These are phyloP conservation scores for Eremobia ochroleuca DNA, from an alignment of 2,888 invertebrate species.

Conservation along the genomic window DNA sequence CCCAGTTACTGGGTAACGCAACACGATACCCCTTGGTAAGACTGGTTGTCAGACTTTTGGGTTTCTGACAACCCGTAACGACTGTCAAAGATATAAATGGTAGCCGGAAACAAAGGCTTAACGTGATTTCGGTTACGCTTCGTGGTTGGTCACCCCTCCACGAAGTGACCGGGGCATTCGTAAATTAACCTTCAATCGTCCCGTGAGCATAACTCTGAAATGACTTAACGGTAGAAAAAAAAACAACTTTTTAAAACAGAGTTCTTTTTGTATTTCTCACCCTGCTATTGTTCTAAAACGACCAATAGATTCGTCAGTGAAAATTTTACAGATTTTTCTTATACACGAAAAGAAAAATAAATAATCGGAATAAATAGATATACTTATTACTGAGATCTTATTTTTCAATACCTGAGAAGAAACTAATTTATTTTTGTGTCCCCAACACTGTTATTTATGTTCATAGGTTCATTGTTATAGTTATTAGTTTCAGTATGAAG, in stretches of 20 bases:
- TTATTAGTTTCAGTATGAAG: constrained; percentile 12
- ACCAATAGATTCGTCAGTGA: neutral
- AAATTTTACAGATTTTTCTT: neutral
- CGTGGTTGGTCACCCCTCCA: neutral
- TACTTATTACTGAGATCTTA: neutral
- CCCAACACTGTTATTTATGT: neutral
- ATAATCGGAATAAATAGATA: neutral
- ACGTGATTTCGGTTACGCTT: neutral
- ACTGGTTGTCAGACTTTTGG: neutral
- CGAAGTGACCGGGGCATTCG: neutral
- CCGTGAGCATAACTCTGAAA: neutral
- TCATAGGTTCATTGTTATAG: constrained; percentile 22
- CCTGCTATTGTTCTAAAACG: neutral
- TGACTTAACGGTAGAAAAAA: neutral
- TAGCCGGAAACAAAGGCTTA: neutral
- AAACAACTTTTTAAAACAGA: neutral
- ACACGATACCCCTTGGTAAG: neutral
- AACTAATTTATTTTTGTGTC: neutral
- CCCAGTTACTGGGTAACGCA: neutral
- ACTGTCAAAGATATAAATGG: neutral
- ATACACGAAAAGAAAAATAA: no score
- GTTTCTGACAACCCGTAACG: neutral
- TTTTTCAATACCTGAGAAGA: neutral
- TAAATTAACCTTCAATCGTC: neutral
- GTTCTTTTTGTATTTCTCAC: neutral